Percentiles rank a stretch among this genome's conserved stretches.
Evolutionary conservation across 2,797 vertebrate species (phyloP).

Genomic region (Aphelocoma californica): DNA sequence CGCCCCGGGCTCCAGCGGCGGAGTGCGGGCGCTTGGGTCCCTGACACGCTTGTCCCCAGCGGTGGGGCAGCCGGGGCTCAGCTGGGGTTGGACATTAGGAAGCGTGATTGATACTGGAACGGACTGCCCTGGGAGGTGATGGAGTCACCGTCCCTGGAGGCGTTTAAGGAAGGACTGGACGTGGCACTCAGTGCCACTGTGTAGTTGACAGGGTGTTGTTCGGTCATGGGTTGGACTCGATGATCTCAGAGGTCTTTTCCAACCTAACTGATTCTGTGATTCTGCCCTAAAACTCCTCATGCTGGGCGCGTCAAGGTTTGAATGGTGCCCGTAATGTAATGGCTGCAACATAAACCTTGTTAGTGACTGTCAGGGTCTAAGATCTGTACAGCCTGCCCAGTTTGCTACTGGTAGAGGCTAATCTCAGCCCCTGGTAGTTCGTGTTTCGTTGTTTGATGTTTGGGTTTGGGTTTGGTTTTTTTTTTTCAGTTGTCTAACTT

Average conservation of each 20-base stretch:
- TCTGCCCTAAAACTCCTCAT: accelerated
- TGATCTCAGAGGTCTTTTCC: neutral
- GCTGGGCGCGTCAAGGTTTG: neutral
- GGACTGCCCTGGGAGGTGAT: neutral
- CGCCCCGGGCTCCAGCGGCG: neutral
- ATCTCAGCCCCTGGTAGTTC: too few relatives aligned
- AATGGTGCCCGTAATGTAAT: neutral
- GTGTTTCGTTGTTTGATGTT: neutral
- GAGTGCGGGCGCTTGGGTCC: neutral
- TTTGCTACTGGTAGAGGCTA: neutral
- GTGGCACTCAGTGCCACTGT: neutral
- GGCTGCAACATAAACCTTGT: neutral
- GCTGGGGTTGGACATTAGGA: neutral
- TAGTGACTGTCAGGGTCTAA: accelerated
- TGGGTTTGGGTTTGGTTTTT: neutral
- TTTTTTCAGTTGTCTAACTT: neutral
- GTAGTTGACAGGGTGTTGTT: neutral
- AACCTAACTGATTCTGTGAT: neutral
- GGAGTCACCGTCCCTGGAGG: neutral
- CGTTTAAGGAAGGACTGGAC: neutral
- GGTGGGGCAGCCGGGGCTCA: neutral
- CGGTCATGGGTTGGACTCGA: neutral
- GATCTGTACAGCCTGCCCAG: neutral
- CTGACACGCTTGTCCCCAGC: neutral
- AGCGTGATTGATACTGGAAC: neutral